Base-by-base conservation (phyloP, 2,888 invertebrate genomes). In the Nomada fucata region DNA sequence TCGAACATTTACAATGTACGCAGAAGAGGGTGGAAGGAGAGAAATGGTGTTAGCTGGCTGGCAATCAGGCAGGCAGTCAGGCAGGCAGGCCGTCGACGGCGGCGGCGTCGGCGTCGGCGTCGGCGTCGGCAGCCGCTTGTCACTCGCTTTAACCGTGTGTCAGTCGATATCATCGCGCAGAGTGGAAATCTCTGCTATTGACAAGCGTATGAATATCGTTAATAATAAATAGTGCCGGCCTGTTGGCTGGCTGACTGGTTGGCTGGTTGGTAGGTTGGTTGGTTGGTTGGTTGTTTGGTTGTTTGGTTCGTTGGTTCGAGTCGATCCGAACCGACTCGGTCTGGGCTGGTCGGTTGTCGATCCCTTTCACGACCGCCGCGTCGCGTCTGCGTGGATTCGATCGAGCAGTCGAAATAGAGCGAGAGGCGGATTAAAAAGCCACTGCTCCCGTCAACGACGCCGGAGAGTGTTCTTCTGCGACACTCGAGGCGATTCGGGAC, bases 111-210 rank as follows among this genome's bases (percentile, higher is more conserved):
- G 72, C 83, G 79, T 60, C 78, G 76, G 72, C 83, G 79, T 84
- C 79, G 86, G 79, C 80, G 71, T 80, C 84, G 82, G 76, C 88
- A 81, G 84, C 81, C 85, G 86, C 88, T 86, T 89, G 90, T 90
- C 89, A 90, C 84, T 87, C 90, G 87, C 86, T 89, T 84, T 84
- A 88, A 87, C 89, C 86, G 86, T 88, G 89, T 87, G 89, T 91
- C 91, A 90, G 88, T 86, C 89, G 89, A 89, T 87, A 91, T 91
- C 90, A 86, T 86, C 85, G 86, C 70, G 76, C 89, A 74, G 89
- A 92, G 91, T 92, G 92, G 92, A 92, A 91, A 90, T 88, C 88
- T 86, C 91, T 93, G 93, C 90, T 91, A 92, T 91, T 92, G 93
- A 93, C 92, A 91, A 91, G 89, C 89, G 83, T 87, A 89, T 90